These are phyloP conservation scores for Spea bombifrons DNA, from an alignment of 2,113 vertebrate genomes.

Conservation along the genomic window DNA sequence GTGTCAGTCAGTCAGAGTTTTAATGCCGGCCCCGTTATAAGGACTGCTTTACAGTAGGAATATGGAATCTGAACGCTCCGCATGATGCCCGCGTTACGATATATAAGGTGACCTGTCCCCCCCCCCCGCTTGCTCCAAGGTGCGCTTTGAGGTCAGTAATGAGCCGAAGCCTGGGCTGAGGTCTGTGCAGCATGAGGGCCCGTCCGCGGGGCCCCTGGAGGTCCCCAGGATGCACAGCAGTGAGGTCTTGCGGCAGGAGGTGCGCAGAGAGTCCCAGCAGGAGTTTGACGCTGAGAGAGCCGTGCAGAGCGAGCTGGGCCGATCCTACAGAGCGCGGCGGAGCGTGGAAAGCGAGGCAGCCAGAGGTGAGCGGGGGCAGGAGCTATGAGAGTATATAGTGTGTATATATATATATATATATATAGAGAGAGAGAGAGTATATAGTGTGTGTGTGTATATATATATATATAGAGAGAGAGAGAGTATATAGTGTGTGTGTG, in stretches of 20 bases:
- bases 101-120: background rate
- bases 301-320: background rate
- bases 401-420: no score
- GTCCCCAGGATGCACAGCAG: slow-evolving; percentile 26
- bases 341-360: slow-evolving; percentile 26
- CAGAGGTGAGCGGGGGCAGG: slow-evolving; percentile 19
- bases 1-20: no score
- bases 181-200: background rate
- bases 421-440: no score
- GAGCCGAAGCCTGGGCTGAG: background rate
- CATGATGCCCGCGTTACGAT: no score
- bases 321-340: background rate
- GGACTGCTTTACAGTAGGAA: no score
- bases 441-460: no score
- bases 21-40: no score
- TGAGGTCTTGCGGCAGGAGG: background rate
- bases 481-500: background rate
- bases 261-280: slow-evolving; percentile 3
- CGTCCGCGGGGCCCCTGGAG: background rate
- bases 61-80: no score
- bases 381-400: background rate
- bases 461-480: no score
- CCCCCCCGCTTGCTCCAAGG: background rate
- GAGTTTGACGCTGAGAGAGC: slow-evolving; percentile 14
- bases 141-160: slow-evolving; percentile 19